Evolutionary conservation across 2,888 invertebrate species (phyloP).

Genomic region (Crocallis elinguaria): DNA sequence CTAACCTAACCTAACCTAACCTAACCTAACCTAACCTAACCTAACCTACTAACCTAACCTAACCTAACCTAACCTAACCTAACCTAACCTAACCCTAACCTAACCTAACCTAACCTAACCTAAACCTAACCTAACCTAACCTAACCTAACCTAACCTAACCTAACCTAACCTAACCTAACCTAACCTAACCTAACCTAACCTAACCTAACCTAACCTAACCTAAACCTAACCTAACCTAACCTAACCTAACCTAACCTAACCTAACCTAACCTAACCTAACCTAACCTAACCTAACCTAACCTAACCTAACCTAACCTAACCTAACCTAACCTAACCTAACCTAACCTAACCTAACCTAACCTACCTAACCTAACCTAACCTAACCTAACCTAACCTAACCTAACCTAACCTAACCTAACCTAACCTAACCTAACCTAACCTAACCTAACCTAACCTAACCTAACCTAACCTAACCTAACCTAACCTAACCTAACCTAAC

Average conservation of each 20-base stretch:
- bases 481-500: conserved; percentile 18
- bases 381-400: conserved; percentile 28
- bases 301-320: conserved; percentile 27
- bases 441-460: conserved; percentile 25
- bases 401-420: conserved; percentile 24
- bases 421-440: conserved; percentile 24
- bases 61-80: conserved; percentile 3
- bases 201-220: neutral
- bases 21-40: conserved; percentile 7
- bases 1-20: conserved; percentile 9
- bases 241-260: conserved; percentile 22
- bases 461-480: conserved; percentile 11
- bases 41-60: too few species aligned
- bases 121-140: neutral
- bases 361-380: conserved; percentile 22
- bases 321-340: conserved; percentile 24
- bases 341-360: too few species aligned
- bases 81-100: conserved; percentile 1
- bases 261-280: conserved; percentile 23
- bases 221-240: too few species aligned
- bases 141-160: conserved; percentile 5
- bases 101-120: too few species aligned
- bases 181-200: conserved; percentile 20
- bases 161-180: neutral
- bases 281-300: conserved; percentile 29